Conservation (phyloP, 2,888 invertebrate genomes). For the Spicauda simplicius region DNA sequence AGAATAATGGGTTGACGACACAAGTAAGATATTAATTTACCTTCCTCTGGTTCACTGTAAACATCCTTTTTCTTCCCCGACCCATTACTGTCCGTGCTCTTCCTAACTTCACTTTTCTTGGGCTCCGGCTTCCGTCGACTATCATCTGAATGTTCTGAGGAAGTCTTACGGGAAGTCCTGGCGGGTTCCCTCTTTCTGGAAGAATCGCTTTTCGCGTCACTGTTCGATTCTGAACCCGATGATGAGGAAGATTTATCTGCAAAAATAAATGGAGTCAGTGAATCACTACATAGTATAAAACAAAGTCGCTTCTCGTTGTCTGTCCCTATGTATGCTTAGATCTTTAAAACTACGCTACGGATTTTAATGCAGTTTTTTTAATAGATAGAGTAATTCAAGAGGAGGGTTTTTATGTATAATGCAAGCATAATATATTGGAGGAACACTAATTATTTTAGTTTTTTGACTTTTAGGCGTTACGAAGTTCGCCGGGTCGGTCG, state of each 20-base stretch:
- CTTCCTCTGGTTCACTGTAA: slow-evolving; percentile 93
- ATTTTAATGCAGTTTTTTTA: no score
- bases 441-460: no score
- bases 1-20: no score
- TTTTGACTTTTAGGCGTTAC: no score
- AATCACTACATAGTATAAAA: no score
- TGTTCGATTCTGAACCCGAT: slow-evolving; percentile 80
- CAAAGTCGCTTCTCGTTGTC: no score
- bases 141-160: slow-evolving; percentile 70
- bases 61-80: slow-evolving; percentile 78
- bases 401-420: no score
- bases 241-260: slow-evolving; percentile 64
- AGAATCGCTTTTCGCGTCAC: slow-evolving; percentile 66
- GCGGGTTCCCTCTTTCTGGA: slow-evolving; percentile 71
- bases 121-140: slow-evolving; percentile 65
- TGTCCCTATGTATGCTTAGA: no score
- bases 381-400: no score
- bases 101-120: slow-evolving; percentile 67
- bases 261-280: not conserved
- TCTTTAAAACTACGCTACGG: no score
- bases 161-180: slow-evolving; percentile 64
- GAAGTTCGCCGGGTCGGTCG: no score
- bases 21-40: slow-evolving; percentile 58
- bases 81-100: slow-evolving; percentile 70
- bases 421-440: no score